Evolutionary conservation across 92 coral and sea anemone species (phyloP).

Genomic region (Diadumene lineata): DNA sequence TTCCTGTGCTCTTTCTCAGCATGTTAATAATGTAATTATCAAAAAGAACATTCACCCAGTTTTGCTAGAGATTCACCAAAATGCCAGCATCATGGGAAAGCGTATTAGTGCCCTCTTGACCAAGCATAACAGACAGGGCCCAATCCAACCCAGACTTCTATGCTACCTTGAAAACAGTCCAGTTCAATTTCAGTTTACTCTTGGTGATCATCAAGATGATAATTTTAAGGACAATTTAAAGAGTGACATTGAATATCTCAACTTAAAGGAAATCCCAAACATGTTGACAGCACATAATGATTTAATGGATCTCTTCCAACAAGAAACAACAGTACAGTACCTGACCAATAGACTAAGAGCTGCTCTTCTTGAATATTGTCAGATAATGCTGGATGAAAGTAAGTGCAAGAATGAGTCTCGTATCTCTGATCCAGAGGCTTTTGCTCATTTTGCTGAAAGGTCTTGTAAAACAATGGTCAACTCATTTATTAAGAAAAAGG

Average conservation of each 20-base stretch:
- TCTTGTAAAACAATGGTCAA: slow-evolving; percentile 13
- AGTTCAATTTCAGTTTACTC: not conserved
- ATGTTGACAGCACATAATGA: slow-evolving; percentile 3
- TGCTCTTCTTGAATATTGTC: slow-evolving; percentile 15
- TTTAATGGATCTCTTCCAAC: slow-evolving; percentile 21
- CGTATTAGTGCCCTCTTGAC: not conserved
- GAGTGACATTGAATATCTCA: not conserved
- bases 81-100: not conserved
- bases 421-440: not conserved
- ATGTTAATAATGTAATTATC: not conserved
- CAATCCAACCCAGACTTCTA: too few relatives aligned
- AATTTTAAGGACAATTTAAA: not conserved
- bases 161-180: not conserved
- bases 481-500: slow-evolving; percentile 11
- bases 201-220: not conserved
- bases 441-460: not conserved
- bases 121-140: not conserved
- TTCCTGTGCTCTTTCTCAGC: not conserved
- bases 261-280: not conserved
- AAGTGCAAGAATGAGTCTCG: not conserved
- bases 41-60: slow-evolving; percentile 11
- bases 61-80: not conserved
- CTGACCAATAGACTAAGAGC: not conserved
- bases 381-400: not conserved
- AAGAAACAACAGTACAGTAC: slow-evolving; percentile 15